Evolutionary conservation across 2,797 vertebrate genomes (phyloP).

Genomic region (Halcyon chelicuti): DNA sequence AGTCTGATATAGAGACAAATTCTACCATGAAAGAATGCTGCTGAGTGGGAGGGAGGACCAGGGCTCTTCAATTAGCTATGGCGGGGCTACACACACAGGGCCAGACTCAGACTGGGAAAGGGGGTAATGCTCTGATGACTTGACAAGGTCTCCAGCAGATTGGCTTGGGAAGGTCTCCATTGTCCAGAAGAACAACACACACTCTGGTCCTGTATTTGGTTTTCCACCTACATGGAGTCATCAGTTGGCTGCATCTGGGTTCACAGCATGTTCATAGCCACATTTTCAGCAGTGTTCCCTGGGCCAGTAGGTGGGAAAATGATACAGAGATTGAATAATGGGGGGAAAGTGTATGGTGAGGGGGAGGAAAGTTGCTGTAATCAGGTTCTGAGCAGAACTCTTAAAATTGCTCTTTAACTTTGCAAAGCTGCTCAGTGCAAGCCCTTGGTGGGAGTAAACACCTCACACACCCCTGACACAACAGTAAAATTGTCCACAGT

Average conservation of each 20-base stretch:
- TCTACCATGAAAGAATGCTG: background rate
- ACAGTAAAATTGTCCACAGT: too few species aligned
- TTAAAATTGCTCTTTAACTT: too few species aligned
- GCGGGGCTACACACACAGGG: background rate
- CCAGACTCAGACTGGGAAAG: background rate
- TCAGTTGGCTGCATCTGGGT: background rate
- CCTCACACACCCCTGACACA: too few species aligned
- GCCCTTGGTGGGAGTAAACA: too few species aligned
- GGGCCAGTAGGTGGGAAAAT: background rate
- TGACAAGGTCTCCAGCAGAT: background rate
- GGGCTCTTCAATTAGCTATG: background rate
- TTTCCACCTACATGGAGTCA: background rate
- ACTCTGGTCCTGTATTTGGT: background rate
- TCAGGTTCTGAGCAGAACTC: too few species aligned
- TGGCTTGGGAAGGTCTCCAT: background rate
- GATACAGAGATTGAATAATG: background rate
- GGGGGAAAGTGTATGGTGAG: fast-evolving
- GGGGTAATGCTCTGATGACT: background rate
- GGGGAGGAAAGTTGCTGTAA: background rate
- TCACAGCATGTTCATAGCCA: background rate
- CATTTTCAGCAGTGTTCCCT: background rate
- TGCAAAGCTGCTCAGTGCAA: too few species aligned
- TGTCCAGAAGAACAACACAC: background rate
- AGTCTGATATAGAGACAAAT: slow-evolving; percentile 2
- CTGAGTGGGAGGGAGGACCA: background rate